A percentile compares a stretch with the other conserved stretches of the same genome.
Evolutionary conservation across 1,140 invertebrate species (phyloP).

Genomic region (Vanessa tameamea): DNA sequence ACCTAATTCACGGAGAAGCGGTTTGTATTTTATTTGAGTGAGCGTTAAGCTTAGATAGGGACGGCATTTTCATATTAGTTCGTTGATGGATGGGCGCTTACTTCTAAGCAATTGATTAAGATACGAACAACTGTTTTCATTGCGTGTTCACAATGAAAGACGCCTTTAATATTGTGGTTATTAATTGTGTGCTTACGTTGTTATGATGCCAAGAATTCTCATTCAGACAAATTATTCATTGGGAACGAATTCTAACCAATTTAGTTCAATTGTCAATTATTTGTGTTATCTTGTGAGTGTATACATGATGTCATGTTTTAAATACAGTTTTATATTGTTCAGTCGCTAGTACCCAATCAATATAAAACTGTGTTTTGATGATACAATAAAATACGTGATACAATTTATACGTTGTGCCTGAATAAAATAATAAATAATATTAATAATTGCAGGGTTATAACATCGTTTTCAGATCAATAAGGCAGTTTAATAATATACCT

Average conservation of each 20-base stretch:
- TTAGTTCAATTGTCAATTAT: slow-evolving; percentile 32
- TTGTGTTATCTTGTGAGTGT: slow-evolving; percentile 2
- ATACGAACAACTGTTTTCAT: slow-evolving; percentile 27
- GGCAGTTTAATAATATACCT: no score
- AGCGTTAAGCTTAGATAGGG: slow-evolving; percentile 7
- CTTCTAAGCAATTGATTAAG: slow-evolving; percentile 23
- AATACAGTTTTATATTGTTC: slow-evolving; percentile 17
- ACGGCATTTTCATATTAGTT: slow-evolving; percentile 20
- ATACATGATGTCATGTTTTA: slow-evolving; percentile 20
- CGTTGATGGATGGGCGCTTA: slow-evolving; percentile 24
- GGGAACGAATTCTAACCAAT: slow-evolving; percentile 26
- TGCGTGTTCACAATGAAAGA: slow-evolving; percentile 15
- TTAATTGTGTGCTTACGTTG: slow-evolving; percentile 25
- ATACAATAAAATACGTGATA: no score
- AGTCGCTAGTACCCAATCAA: no score
- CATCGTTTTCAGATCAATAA: no score
- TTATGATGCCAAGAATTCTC: slow-evolving; percentile 7
- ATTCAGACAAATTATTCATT: slow-evolving; percentile 28
- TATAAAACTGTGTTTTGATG: background rate
- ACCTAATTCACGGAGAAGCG: background rate
- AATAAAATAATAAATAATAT: no score
- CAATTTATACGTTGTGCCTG: no score
- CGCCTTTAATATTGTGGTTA: slow-evolving; percentile 24
- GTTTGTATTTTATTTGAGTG: background rate
- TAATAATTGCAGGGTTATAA: no score